Evolutionary conservation across 2,113 vertebrate genomes (phyloP).

Genomic region (Halichoerus grypus): DNA sequence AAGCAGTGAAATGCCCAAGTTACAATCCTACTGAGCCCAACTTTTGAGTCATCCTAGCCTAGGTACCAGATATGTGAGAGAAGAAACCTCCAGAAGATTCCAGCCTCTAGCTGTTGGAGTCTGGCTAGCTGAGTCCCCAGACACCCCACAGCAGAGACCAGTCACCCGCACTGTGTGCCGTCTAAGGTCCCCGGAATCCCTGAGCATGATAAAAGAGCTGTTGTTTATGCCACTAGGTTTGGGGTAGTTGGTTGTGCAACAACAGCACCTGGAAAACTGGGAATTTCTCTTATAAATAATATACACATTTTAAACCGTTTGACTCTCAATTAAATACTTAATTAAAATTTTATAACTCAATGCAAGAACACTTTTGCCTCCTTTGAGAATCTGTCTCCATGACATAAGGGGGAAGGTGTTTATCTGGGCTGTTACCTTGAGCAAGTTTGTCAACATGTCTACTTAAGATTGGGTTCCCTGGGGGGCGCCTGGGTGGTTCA

Average conservation of each 20-base stretch:
- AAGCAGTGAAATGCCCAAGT: neutral
- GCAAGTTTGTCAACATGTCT: neutral
- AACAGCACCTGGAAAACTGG: neutral
- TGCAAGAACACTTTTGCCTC: neutral
- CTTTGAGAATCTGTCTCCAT: neutral
- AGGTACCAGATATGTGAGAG: neutral
- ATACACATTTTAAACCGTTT: neutral
- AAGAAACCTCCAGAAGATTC: neutral
- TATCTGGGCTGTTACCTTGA: neutral
- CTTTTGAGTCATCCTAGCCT: neutral
- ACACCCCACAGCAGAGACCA: neutral
- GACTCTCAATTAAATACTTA: neutral
- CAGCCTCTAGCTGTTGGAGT: neutral
- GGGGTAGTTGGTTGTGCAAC: neutral
- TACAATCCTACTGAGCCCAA: neutral
- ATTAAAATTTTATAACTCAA: slow-evolving; percentile 17
- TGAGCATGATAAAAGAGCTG: neutral
- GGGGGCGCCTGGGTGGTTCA: neutral
- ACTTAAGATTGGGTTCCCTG: neutral
- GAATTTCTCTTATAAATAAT: neutral
- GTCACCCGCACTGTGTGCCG: neutral
- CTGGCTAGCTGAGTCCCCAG: neutral
- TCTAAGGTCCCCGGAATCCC: neutral
- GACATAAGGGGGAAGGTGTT: neutral
- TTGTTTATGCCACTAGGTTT: neutral